Conservation (phyloP, 2,888 invertebrate genomes). For the Trachelus stipa region DNA sequence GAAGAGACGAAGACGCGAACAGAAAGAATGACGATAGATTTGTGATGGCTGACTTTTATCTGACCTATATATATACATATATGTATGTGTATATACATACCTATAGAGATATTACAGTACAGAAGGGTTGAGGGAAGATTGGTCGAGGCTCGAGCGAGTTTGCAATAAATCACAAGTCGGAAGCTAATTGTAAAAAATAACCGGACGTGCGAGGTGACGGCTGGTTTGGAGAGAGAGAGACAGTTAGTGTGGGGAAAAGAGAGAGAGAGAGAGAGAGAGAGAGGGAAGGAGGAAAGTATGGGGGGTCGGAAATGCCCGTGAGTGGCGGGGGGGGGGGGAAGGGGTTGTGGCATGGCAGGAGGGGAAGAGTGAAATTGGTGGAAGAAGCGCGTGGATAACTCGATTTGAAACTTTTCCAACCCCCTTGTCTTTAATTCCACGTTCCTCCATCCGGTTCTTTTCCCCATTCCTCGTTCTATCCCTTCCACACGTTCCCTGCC, state of each 20-base stretch:
- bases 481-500: neutral
- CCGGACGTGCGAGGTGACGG: neutral
- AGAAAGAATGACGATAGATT: neutral
- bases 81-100: no score
- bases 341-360: neutral
- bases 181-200: conserved; percentile 10
- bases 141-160: neutral
- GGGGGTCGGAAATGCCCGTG: neutral
- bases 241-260: neutral
- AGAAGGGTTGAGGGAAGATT: neutral
- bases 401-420: conserved; percentile 3
- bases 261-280: no score
- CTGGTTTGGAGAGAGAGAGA: neutral
- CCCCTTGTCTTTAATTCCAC: conserved; percentile 6
- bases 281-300: neutral
- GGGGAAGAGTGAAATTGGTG: neutral
- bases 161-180: neutral
- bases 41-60: neutral
- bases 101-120: no score
- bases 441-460: neutral
- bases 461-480: neutral
- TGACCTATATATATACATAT: neutral
- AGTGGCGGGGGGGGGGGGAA: neutral
- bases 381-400: conserved; percentile 8
- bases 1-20: neutral